Conservation (phyloP, 23 tunicate genomes). For the Corella eumyota region DNA sequence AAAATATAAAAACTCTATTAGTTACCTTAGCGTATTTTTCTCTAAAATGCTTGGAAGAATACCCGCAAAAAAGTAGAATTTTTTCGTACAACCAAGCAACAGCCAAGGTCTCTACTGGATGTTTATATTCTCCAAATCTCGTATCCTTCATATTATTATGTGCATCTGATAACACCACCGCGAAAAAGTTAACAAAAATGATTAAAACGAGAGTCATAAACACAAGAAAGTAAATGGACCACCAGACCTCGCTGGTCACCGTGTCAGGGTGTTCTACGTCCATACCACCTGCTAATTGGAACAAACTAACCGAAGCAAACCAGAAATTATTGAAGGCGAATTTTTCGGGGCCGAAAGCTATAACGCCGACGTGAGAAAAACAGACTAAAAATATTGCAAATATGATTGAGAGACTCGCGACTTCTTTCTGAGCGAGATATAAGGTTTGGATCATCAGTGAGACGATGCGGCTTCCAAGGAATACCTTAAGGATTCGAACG, state of each 20-base stretch:
- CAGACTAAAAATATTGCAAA: conserved; percentile 13
- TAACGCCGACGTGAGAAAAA: conserved; percentile 19
- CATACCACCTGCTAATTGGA: conserved; percentile 26
- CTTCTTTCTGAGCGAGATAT: conserved; percentile 4
- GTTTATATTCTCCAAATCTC: not conserved
- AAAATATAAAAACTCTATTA: too few relatives aligned
- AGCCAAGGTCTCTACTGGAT: conserved; percentile 62
- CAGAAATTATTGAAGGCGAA: conserved; percentile 4
- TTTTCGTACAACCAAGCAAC: conserved; percentile 61
- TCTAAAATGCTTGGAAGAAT: conserved; percentile 3
- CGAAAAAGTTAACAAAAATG: conserved; percentile 35
- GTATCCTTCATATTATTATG: conserved; percentile 14
- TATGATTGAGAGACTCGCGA: conserved; percentile 17
- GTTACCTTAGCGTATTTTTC: conserved; percentile 20
- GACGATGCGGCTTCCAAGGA: conserved; percentile 57
- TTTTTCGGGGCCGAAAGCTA: conserved; percentile 9
- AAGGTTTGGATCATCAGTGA: conserved; percentile 49
- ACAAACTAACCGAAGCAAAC: conserved; percentile 9
- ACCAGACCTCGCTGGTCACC: conserved; percentile 17
- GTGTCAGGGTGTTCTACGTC: conserved; percentile 32
- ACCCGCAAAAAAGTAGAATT: conserved; percentile 14
- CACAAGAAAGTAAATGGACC: conserved; percentile 25
- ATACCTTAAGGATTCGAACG: conserved; percentile 46
- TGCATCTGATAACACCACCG: conserved; percentile 36
- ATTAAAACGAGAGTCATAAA: conserved; percentile 29